Evolutionary conservation across 2,797 vertebrate species (phyloP), one percentile per base, ranked within the genome.

Genomic region (Nyctibius grandis): DNA sequence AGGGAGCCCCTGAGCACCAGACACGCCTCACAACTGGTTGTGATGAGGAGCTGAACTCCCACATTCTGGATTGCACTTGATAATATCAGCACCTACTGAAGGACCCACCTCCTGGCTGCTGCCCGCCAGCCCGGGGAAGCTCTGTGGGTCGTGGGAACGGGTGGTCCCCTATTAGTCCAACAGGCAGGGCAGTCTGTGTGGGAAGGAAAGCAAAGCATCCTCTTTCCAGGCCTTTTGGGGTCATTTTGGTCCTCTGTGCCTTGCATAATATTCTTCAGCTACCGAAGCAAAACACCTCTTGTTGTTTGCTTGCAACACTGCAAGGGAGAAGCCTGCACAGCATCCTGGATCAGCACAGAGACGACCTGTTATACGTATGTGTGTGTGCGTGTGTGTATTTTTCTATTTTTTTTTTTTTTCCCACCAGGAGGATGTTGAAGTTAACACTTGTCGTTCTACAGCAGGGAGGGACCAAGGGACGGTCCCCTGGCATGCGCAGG

Each of bases 51-150:
- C 83, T 85, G 80, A 93, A 51, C 94, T 95, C 91, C 93, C 85
- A 40, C 67, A 34, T 82, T 47, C 56, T 80, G 88, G 60, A 97
- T 95, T 96, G 95, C 87, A 96, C 91, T 96, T 96, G 88, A 31
- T 82, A 89, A 88, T 21, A 84, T 93, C 89, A 97, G 95, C 92
- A 95, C 96, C 95, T 57, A 91, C 61, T 48, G 64, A 91, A 88
- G 79, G 89, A 95, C 91, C 96, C 93, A n/a, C 80, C 61, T 88
- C 89, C 91, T 4, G 74, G 79, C 86, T 93, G 91, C 88, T 93
- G 90, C 89, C 95, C 4, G 9, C 59, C 85, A 94, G 86, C 89
- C 89, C 1, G 1, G 77, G 80, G 74, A 65, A 91, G 70, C 80
- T 73, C 63, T 6, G 78, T 68, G 93, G 93, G 93, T 75, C 72